These are phyloP conservation scores for Cherax quadricarinatus DNA, from an alignment of 1,140 invertebrate genomes.

Conservation along the genomic window DNA sequence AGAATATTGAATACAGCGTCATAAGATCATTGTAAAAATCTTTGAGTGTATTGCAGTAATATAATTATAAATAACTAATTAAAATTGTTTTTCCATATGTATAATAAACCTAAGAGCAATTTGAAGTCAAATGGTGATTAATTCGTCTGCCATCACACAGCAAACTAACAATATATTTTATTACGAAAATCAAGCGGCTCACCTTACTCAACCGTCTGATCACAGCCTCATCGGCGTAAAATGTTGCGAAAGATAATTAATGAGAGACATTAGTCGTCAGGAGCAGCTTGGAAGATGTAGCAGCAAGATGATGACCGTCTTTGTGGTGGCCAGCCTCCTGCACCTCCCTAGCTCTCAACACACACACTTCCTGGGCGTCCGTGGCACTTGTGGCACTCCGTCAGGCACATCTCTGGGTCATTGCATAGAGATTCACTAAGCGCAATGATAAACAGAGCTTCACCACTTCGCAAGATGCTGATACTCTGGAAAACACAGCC, in stretches of 20 bases:
- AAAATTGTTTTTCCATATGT: too few species aligned
- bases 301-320: background rate
- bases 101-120: too few species aligned
- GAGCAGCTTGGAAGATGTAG: background rate
- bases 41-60: too few species aligned
- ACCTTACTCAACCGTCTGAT: background rate
- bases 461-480: background rate
- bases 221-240: background rate
- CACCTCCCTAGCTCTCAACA: background rate
- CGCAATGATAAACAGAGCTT: background rate
- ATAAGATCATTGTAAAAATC: too few species aligned
- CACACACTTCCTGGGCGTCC: background rate
- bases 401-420: background rate
- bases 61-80: too few species aligned
- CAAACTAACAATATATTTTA: background rate
- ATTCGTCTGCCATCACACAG: background rate
- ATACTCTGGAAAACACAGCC: constrained; percentile 9
- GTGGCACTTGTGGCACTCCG: background rate
- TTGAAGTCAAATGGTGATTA: too few species aligned
- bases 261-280: background rate
- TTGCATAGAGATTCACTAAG: background rate
- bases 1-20: too few species aligned
- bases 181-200: background rate
- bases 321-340: background rate
- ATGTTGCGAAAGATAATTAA: background rate